These are phyloP conservation scores for Dreissena rostriformis DNA, from an alignment of 1,140 invertebrate genomes.

Conservation along the genomic window DNA sequence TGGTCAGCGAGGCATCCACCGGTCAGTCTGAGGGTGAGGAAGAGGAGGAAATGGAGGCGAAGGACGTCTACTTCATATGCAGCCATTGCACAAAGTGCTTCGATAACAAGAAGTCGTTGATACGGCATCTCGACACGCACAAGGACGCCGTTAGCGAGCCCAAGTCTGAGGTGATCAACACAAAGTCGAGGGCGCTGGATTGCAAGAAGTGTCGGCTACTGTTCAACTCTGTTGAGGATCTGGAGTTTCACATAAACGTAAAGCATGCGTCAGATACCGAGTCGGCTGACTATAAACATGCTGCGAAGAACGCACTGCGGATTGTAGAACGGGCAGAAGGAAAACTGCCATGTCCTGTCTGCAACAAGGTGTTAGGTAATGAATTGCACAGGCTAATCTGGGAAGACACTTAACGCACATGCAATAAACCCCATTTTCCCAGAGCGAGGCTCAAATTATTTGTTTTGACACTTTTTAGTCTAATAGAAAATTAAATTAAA, in stretches of 20 bases:
- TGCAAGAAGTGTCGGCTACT: neutral
- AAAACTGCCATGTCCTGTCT: neutral
- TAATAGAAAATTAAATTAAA: too few relatives aligned
- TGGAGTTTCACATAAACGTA: neutral
- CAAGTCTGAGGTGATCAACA: neutral
- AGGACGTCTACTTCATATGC: neutral
- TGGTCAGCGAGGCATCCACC: too few relatives aligned
- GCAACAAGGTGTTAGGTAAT: conserved; percentile 1
- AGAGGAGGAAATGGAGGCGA: neutral
- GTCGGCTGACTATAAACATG: neutral
- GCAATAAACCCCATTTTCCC: too few relatives aligned
- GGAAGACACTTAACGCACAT: too few relatives aligned
- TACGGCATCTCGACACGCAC: neutral
- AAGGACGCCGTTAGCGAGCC: neutral
- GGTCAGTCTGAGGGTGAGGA: too few relatives aligned
- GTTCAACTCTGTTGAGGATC: neutral
- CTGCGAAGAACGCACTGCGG: neutral
- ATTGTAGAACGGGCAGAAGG: neutral
- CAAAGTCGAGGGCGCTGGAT: neutral
- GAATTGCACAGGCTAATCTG: too few relatives aligned
- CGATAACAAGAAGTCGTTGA: neutral
- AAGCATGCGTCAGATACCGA: neutral
- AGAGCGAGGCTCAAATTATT: too few relatives aligned
- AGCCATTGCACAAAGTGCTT: neutral
- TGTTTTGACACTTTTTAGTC: too few relatives aligned